Conservation (phyloP, 2,888 invertebrate species). For the Dryobota labecula region DNA sequence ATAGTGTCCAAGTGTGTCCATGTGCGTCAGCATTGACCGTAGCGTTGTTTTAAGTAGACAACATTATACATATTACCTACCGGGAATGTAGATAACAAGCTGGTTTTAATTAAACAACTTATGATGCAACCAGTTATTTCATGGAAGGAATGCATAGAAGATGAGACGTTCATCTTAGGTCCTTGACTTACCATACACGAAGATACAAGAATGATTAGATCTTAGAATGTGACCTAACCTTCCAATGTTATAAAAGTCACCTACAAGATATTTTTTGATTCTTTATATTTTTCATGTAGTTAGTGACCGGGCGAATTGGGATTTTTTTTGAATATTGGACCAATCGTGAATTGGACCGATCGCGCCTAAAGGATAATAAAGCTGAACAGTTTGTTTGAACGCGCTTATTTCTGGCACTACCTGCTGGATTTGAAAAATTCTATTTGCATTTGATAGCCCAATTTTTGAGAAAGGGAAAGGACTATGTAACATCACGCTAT, state of each 20-base stretch:
- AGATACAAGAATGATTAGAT: not conserved
- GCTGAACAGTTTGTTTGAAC: too few species aligned
- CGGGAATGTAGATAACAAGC: not conserved
- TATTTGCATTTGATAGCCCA: too few species aligned
- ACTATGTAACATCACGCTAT: too few species aligned
- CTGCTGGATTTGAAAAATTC: too few species aligned
- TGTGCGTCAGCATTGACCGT: not conserved
- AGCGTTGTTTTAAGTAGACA: not conserved
- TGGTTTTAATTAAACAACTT: not conserved
- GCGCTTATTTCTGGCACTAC: too few species aligned
- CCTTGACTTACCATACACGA: not conserved
- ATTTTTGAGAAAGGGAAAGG: too few species aligned
- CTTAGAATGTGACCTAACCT: not conserved
- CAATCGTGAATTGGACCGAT: too few species aligned
- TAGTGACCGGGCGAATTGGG: too few species aligned
- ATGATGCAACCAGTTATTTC: not conserved
- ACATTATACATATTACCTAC: not conserved
- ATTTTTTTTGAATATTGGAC: too few species aligned
- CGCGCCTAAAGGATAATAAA: too few species aligned
- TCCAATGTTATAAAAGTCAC: not conserved
- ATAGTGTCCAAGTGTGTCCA: too few species aligned
- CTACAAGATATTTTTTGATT: not conserved
- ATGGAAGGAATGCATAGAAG: not conserved
- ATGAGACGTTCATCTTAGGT: not conserved
- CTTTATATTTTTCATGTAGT: too few species aligned